Evolutionary conservation across 2,113 vertebrate genomes (phyloP).

Genomic region (Axis porcinus): DNA sequence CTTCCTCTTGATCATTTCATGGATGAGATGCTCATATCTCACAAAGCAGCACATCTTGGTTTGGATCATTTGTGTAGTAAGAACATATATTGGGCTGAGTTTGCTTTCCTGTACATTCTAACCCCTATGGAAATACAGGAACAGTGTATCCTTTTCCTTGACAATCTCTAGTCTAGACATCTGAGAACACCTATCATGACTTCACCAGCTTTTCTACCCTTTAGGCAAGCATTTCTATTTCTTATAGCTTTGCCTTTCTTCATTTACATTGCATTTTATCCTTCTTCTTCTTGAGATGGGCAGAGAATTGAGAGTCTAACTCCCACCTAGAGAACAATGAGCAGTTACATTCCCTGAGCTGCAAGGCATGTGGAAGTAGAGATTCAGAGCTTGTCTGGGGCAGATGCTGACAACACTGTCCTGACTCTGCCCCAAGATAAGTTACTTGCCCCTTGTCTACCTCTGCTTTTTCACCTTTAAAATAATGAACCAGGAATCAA

Average conservation of each 20-base stretch:
- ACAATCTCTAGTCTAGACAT: not conserved
- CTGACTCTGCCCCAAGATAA: not conserved
- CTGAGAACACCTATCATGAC: not conserved
- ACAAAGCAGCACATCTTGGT: not conserved
- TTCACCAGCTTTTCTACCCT: not conserved
- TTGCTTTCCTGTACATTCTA: not conserved
- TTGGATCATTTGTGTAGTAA: not conserved
- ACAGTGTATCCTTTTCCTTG: not conserved
- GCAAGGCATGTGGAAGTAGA: not conserved
- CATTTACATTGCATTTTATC: not conserved
- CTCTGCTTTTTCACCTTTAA: not conserved
- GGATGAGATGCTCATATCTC: not conserved
- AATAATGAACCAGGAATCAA: not conserved
- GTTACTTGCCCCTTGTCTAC: not conserved
- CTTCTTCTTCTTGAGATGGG: not conserved
- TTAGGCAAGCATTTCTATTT: not conserved
- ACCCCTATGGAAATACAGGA: not conserved
- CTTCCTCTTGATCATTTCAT: not conserved
- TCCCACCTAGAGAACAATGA: not conserved
- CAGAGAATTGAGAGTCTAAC: not conserved
- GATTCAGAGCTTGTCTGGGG: not conserved
- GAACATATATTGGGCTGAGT: not conserved
- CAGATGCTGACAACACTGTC: not conserved
- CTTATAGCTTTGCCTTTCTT: not conserved
- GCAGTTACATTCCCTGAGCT: not conserved